Base-by-base conservation (phyloP, 2,113 vertebrate species). In the Coryphaenoides rupestris region DNA sequence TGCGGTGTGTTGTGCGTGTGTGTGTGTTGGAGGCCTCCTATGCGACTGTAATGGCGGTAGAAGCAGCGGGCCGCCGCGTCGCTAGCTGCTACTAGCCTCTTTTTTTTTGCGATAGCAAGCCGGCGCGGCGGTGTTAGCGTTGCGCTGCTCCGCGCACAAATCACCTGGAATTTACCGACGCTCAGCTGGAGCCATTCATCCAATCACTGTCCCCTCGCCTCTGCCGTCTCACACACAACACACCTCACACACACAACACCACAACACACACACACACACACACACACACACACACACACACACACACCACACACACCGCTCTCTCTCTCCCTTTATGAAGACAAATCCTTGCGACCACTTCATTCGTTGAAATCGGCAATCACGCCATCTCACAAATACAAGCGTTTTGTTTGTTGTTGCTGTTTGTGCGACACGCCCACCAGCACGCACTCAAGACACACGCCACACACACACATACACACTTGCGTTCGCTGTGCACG, bases 381-480 rank as follows among this genome's bases (percentile, higher is more conserved):
- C 76, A 77, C 59, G 52, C 73, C 69, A 70, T 70, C 70, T 75
- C 61, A 60, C 58, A 72, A 78, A 74, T 74, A 54, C 70, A 59
- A 79, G 15, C 0, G 15, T 50, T 50, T 50, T 50, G 16, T 7
- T n/a, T n/a, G 15, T n/a, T 50, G 15, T 50, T 50, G 3, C 2
- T 50, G 68, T 68, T 46, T 52, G 50, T 70, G 75, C 24, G 78
- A 82, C 69, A 75, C 75, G 67, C 68, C 22, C 74, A 68, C 78
- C 81, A 75, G 71, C 72, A 19, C 69, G 75, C 72, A 49, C 66
- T 52, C 64, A n/a, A n/a, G n/a, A n/a, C n/a, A n/a, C n/a, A n/a
- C n/a, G n/a, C n/a, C n/a, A n/a, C n/a, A 81, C 86, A 86, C 77
- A 76, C 83, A 88, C 85, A 86, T 84, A 78, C 62, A 40, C 70